These are phyloP conservation scores for Myiagra hebetior DNA, from an alignment of 2,113 vertebrate genomes.

Conservation along the genomic window DNA sequence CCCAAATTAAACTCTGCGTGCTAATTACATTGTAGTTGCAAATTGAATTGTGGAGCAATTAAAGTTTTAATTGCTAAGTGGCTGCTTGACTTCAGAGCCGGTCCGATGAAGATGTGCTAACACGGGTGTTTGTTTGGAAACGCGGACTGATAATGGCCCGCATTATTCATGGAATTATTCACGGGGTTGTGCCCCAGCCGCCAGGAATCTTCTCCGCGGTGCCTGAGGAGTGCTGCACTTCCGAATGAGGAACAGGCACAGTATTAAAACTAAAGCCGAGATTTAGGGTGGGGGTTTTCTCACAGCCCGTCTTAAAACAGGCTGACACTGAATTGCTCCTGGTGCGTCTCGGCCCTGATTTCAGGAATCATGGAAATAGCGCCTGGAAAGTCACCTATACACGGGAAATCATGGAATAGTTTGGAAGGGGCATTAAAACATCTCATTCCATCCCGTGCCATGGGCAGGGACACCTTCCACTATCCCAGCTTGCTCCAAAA, in stretches of 20 bases:
- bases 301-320: not conserved
- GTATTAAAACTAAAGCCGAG: not conserved
- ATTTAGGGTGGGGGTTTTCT: no score
- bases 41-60: not conserved
- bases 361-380: not conserved
- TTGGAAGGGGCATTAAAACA: not conserved
- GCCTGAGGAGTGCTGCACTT: not conserved
- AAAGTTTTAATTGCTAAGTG: not conserved
- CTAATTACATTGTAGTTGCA: not conserved
- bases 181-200: not conserved
- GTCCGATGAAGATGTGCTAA: not conserved
- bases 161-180: not conserved
- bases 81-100: not conserved
- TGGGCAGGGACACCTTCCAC: not conserved
- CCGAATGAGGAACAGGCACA: not conserved
- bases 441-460: not conserved
- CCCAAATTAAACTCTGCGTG: not conserved
- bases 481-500: not conserved
- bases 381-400: not conserved
- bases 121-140: not conserved
- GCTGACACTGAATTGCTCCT: not conserved
- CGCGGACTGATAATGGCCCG: not conserved
- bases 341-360: rapidly evolving
- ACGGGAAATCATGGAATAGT: not conserved
- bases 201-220: not conserved